Conservation (phyloP, 1,140 invertebrate species). For the Eulimnadia texana region DNA sequence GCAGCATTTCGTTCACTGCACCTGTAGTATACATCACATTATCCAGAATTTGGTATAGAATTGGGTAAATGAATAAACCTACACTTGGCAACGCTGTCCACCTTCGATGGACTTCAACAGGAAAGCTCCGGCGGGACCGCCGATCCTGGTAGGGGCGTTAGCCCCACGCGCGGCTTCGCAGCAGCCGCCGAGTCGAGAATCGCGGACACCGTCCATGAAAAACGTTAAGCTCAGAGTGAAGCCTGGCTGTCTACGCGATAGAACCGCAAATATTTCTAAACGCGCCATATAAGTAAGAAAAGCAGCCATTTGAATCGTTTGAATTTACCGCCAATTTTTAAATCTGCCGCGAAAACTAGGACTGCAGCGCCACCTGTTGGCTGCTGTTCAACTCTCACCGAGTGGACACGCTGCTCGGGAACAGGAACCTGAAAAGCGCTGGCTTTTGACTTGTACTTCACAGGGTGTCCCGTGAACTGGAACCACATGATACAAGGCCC, state of each 20-base stretch:
- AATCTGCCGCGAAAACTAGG: background rate
- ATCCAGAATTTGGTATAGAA: no score
- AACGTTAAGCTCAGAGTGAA: background rate
- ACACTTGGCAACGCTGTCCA: background rate
- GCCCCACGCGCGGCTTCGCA: background rate
- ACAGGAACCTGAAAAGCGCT: background rate
- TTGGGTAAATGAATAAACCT: no score
- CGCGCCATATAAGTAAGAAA: no score
- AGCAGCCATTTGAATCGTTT: background rate
- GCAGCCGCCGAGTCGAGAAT: conserved; percentile 1
- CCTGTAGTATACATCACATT: no score
- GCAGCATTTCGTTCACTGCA: no score
- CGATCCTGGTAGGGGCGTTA: background rate
- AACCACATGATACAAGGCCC: conserved; percentile 1
- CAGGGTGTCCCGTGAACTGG: conserved; percentile 3
- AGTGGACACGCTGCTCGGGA: background rate
- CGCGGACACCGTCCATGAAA: background rate
- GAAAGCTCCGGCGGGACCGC: background rate
- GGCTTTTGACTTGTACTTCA: background rate
- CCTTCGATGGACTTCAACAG: background rate
- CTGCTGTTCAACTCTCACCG: background rate
- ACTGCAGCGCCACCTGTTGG: background rate
- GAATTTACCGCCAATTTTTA: background rate
- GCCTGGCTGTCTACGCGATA: background rate
- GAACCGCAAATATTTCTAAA: conserved; percentile 1